phyloP scores from a whole-genome alignment of 2,797 vertebrate species.

The Fundulus diaphanus region DNA sequence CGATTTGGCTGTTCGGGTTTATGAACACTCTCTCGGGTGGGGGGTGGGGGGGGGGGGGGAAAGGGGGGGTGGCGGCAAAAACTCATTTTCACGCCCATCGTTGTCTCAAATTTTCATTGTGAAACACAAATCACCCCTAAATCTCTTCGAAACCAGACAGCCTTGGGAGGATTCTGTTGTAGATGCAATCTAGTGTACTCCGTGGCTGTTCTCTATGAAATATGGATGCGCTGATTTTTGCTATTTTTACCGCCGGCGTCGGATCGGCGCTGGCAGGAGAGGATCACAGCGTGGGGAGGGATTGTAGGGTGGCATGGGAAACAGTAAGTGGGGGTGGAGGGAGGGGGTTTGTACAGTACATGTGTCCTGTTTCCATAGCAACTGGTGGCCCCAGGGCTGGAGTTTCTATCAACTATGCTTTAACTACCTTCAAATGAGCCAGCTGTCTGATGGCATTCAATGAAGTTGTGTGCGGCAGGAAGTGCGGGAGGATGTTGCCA shows the following conservation, averaged over 20 bases:
- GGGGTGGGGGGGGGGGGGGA: conserved; percentile 1
- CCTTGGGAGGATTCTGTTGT: conserved; percentile 52
- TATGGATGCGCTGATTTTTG: conserved; percentile 77
- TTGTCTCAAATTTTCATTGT: conserved; percentile 42
- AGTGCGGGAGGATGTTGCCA: conserved; percentile 23
- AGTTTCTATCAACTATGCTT: conserved; percentile 73
- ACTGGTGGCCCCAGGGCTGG: conserved; percentile 72
- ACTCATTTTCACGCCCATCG: conserved; percentile 47
- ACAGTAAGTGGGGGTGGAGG: conserved; percentile 4
- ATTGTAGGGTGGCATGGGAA: conserved; percentile 49
- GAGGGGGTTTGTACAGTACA: conserved; percentile 58
- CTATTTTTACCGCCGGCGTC: conserved; percentile 80
- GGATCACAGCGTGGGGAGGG: conserved; percentile 78
- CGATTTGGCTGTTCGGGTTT: conserved; percentile 37
- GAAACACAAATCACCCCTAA: conserved; percentile 51
- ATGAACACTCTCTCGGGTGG: conserved; percentile 24
- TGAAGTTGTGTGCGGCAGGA: conserved; percentile 47
- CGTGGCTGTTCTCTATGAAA: conserved; percentile 72
- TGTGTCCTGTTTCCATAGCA: conserved; percentile 82
- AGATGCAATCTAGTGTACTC: conserved; percentile 67
- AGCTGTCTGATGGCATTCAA: conserved; percentile 55
- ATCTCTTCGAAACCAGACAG: conserved; percentile 47
- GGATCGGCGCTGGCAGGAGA: conserved; percentile 76
- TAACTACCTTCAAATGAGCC: conserved; percentile 69
- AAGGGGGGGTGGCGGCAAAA: conserved; percentile 19